Evolutionary conservation across 2,113 vertebrate species (phyloP).

Genomic region (Willisornis vidua): DNA sequence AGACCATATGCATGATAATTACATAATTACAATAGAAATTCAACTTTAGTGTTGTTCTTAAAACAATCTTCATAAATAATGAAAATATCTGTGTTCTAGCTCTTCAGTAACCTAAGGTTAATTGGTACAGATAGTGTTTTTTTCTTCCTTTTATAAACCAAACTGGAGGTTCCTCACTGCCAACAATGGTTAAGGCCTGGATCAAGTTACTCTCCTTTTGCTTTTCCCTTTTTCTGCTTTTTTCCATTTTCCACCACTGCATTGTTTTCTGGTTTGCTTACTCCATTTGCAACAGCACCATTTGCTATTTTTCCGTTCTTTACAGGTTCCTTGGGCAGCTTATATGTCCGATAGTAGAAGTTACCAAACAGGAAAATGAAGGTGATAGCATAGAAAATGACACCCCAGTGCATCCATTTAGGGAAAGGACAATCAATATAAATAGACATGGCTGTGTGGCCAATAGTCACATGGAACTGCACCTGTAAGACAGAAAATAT

Average conservation of each 20-base stretch:
- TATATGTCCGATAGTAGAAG: constrained; percentile 98
- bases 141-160: constrained; percentile 65
- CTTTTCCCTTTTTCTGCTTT: constrained; percentile 91
- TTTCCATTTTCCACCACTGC: constrained; percentile 82
- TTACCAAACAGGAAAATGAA: constrained; percentile 97
- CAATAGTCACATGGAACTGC: constrained; percentile 97
- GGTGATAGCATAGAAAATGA: constrained; percentile 94
- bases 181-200: constrained; percentile 75
- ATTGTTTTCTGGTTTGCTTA: constrained; percentile 84
- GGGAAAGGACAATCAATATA: constrained; percentile 98
- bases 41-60: constrained; percentile 72
- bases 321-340: constrained; percentile 82
- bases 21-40: constrained; percentile 76
- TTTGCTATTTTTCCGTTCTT: constrained; percentile 86
- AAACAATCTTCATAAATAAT: constrained; percentile 83
- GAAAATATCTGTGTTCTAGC: constrained; percentile 70
- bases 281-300: constrained; percentile 79
- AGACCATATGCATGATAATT: constrained; percentile 71
- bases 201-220: constrained; percentile 91
- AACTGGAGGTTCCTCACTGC: constrained; percentile 70
- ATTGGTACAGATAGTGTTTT: constrained; percentile 69
- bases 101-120: constrained; percentile 76
- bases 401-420: constrained; percentile 99
- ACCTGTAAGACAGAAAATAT: constrained; percentile 76
- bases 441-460: constrained; percentile 95